Conservation (phyloP, 2,113 vertebrate species). For the Chelonoidis abingdonii region DNA sequence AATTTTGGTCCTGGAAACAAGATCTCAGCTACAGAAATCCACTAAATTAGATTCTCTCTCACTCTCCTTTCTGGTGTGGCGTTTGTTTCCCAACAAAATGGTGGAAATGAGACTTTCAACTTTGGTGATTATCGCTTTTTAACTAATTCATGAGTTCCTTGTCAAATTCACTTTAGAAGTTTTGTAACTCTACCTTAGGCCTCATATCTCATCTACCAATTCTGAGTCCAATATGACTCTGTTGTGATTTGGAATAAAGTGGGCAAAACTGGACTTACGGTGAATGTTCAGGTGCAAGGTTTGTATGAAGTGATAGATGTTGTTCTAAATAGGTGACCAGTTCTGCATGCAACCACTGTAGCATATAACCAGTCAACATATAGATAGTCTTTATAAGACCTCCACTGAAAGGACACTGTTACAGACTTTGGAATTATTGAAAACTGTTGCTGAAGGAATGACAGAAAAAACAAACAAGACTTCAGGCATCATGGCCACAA, state of each 20-base stretch:
- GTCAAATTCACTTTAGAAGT: background rate
- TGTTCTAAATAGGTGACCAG: background rate
- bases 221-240: background rate
- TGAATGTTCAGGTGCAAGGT: background rate
- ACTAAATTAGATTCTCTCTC: background rate
- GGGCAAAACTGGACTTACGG: background rate
- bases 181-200: background rate
- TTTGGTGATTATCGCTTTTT: accelerated
- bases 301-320: background rate
- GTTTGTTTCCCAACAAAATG: background rate
- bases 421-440: background rate
- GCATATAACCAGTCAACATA: background rate
- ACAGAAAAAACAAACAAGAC: background rate
- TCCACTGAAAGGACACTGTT: background rate
- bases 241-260: background rate
- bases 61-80: background rate
- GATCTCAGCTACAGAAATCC: background rate
- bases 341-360: background rate
- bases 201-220: background rate
- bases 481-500: background rate
- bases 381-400: background rate
- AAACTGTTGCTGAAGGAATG: background rate
- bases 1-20: background rate
- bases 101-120: background rate
- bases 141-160: background rate